Evolutionary conservation across 2,797 vertebrate genomes (phyloP).

Genomic region (Austrolebias charrua): DNA sequence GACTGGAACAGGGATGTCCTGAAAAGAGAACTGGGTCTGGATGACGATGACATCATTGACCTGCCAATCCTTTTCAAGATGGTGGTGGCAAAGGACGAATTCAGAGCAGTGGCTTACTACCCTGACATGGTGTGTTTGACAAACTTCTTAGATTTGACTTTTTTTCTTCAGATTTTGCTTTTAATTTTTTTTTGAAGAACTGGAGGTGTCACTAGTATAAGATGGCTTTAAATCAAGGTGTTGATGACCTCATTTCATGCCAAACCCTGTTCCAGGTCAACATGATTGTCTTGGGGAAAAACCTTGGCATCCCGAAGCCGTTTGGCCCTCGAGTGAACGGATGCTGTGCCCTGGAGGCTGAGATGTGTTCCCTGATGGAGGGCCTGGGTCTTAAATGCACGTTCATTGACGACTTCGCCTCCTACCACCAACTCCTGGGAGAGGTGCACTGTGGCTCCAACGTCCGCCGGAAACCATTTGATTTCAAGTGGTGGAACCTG

Average conservation of each 20-base stretch:
- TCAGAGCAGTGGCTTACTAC: conserved; percentile 82
- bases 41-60: conserved; percentile 88
- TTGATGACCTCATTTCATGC: neutral
- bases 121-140: conserved; percentile 85
- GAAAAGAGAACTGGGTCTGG: conserved; percentile 88
- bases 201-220: neutral
- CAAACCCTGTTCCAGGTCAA: conserved; percentile 81
- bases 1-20: conserved; percentile 92
- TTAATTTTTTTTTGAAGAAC: neutral
- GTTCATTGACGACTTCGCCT: conserved; percentile 88
- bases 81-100: accelerated
- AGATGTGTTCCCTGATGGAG: conserved; percentile 81
- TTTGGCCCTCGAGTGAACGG: conserved; percentile 86
- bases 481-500: conserved; percentile 90
- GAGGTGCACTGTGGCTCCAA: conserved; percentile 95
- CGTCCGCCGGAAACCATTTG: conserved; percentile 81
- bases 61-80: conserved; percentile 87
- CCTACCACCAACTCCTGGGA: conserved; percentile 87
- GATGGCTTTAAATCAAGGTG: neutral
- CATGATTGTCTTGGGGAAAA: conserved; percentile 87
- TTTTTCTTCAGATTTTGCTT: neutral
- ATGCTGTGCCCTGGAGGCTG: conserved; percentile 83
- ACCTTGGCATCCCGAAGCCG: conserved; percentile 92
- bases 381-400: conserved; percentile 85
- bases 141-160: neutral